These are phyloP conservation scores for Drosophila obscura DNA, from an alignment of 1,140 invertebrate species.

Conservation along the genomic window DNA sequence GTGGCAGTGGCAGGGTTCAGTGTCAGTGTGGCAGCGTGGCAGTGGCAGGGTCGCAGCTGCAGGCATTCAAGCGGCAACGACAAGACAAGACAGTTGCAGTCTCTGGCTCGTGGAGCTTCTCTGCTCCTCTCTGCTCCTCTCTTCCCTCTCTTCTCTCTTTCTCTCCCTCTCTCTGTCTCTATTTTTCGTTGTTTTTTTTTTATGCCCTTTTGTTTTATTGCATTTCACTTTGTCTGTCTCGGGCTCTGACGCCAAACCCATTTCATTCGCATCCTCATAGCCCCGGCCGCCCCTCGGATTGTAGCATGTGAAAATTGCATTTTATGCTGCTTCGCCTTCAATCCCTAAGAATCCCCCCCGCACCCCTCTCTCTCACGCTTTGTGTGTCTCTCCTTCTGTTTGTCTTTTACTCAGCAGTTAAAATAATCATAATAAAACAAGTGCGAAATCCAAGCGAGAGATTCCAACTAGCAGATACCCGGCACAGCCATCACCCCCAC, in stretches of 20 bases:
- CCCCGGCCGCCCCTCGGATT: conserved; percentile 15
- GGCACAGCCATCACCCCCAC: too few species aligned
- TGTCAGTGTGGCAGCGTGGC: conserved; percentile 20
- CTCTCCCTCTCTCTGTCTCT: not conserved
- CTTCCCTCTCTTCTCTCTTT: not conserved
- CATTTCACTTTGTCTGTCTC: conserved; percentile 78
- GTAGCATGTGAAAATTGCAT: conserved; percentile 72
- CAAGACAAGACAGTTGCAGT: conserved; percentile 67
- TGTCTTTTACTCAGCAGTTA: conserved; percentile 74
- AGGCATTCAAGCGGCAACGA: conserved; percentile 57
- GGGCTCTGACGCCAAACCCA: conserved; percentile 63
- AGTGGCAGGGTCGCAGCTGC: conserved; percentile 64
- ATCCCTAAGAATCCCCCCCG: conserved; percentile 4
- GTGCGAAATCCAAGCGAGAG: too few species aligned
- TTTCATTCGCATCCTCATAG: conserved; percentile 24
- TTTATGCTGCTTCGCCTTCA: conserved; percentile 56
- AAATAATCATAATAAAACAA: conserved; percentile 75
- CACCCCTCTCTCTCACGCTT: too few species aligned
- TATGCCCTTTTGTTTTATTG: conserved; percentile 69
- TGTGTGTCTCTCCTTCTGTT: conserved; percentile 43
- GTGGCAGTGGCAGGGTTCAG: not conserved
- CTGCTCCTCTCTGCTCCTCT: not conserved
- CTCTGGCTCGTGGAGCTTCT: conserved; percentile 4
- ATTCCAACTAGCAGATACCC: too few species aligned
- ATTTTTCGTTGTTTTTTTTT: not conserved